These are phyloP conservation scores for Forficula auricularia DNA, from an alignment of 1,140 invertebrate genomes.

Conservation along the genomic window DNA sequence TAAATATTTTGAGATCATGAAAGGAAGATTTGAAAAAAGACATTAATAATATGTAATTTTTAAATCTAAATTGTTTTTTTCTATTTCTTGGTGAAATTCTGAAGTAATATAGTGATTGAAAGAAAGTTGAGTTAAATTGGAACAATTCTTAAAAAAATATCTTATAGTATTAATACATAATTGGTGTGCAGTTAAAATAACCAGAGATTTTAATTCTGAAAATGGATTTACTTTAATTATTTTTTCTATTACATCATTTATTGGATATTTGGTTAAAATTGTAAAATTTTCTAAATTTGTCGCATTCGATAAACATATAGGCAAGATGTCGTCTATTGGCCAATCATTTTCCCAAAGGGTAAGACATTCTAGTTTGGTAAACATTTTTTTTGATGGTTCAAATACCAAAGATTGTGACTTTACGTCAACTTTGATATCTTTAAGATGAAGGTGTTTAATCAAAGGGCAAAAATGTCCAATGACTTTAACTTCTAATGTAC, in stretches of 20 bases:
- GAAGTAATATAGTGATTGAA: background rate
- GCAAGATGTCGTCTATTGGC: constrained; percentile 3
- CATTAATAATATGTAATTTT: too few species aligned
- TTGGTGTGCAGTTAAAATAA: background rate
- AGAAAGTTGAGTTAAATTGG: constrained; percentile 2
- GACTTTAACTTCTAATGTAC: background rate
- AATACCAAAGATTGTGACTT: background rate
- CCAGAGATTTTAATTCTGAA: constrained; percentile 1
- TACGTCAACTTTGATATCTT: background rate
- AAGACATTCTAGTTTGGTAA: constrained; percentile 2
- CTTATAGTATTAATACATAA: constrained; percentile 1
- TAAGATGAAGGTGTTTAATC: constrained; percentile 3
- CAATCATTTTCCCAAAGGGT: constrained; percentile 2
- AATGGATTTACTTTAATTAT: constrained; percentile 4
- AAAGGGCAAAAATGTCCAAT: constrained; percentile 5
- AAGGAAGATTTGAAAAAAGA: too few species aligned
- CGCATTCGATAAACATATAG: constrained; percentile 4
- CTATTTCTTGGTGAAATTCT: too few species aligned
- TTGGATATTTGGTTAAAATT: background rate
- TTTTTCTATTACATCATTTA: background rate
- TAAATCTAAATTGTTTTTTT: too few species aligned
- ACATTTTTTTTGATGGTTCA: background rate
- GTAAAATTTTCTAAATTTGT: constrained; percentile 3
- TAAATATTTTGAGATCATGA: too few species aligned
- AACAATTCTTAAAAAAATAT: constrained; percentile 4